Evolutionary conservation across 2,888 invertebrate species (phyloP), one percentile per base, ranked within the genome.

Genomic region (Allophyes oxyacanthae): DNA sequence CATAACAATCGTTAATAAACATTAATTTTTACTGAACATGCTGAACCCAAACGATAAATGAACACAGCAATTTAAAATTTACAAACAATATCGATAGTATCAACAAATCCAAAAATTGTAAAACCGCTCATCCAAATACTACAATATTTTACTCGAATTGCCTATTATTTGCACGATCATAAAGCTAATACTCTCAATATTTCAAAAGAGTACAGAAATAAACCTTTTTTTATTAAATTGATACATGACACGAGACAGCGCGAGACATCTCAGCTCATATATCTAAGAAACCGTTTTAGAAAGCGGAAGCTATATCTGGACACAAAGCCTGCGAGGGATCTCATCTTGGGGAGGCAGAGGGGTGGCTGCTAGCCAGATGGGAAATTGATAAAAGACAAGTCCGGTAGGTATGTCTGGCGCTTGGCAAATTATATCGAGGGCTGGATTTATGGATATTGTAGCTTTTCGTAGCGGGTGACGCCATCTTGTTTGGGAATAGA

Each of bases 361-460:
- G 75, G 76, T 52, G 69, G 60, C 51, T 49, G 50, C 54, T 45
- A 63, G 61, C 60, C 55, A 57, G 70, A 66, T 73, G 57, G 60
- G 60, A 61, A 41, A 63, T 64, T 73, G 74, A 76, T 64, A 73
- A 70, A 56, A 59, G 52, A 51, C 51, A 56, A 63, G 51, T 74
- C 65, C 64, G 60, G 56, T 56, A 51, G 66, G 66, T 51, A 53
- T 15, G 58, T 64, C 55, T 64, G 64, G 52, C 36, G 41, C 51
- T 57, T 54, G 54, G 32, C 53, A 50, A 41, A 53, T 68, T 64
- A 48, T 61, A 41, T 51, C 32, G 36, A 14, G 40, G 58, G 36
- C 20, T 36, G 38, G 49, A 48, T 62, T 63, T 50, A 14, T 28
- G 46, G 42, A 37, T 49, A 38, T 36, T 55, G 36, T 45, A 26